Evolutionary conservation across 2,113 vertebrate species (phyloP).

Genomic region (Propithecus coquereli): DNA sequence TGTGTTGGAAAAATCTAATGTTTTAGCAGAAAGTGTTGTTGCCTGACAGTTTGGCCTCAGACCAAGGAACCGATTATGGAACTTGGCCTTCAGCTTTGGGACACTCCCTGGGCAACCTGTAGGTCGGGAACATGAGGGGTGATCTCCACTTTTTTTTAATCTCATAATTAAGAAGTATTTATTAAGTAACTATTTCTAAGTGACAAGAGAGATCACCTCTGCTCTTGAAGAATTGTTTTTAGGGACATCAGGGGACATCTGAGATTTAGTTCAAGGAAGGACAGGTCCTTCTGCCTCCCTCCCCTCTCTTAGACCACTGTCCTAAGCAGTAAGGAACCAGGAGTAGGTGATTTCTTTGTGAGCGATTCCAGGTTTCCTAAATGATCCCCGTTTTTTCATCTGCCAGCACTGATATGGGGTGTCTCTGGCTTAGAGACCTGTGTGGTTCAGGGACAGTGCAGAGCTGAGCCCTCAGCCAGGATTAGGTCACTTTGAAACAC

Average conservation of each 20-base stretch:
- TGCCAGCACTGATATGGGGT: not conserved
- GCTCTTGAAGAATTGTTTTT: not conserved
- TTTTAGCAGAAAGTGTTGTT: not conserved
- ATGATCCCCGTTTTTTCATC: not conserved
- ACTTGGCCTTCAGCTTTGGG: not conserved
- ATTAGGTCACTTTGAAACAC: not conserved
- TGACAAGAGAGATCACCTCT: not conserved
- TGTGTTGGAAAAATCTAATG: not conserved
- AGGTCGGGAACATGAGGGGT: not conserved
- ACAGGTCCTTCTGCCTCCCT: not conserved
- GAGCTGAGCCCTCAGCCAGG: not conserved
- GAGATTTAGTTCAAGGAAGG: not conserved
- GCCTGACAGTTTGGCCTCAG: slow-evolving; percentile 44
- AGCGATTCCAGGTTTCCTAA: not conserved
- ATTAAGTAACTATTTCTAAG: not conserved
- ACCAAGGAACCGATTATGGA: not conserved
- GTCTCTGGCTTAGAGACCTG: not conserved
- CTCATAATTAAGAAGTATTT: not conserved
- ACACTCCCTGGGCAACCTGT: not conserved
- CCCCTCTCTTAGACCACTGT: not conserved
- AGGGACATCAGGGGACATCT: not conserved
- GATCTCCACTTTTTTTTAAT: no score
- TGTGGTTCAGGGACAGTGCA: not conserved
- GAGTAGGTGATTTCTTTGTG: not conserved
- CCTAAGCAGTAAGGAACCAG: not conserved